Conservation (phyloP, 2,888 invertebrate species). For the Polyploca ridens region DNA sequence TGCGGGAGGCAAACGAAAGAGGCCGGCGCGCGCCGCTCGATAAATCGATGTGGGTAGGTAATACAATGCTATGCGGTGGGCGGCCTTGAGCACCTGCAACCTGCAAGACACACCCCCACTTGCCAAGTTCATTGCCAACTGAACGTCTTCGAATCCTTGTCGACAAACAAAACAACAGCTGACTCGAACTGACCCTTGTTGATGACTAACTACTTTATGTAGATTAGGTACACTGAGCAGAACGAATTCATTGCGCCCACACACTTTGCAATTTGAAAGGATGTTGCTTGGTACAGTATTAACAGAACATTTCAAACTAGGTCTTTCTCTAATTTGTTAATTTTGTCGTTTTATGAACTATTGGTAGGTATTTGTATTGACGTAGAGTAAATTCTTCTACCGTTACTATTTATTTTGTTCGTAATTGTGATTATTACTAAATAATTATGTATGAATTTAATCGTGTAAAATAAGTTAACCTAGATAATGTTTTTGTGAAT, state of each 20-base stretch:
- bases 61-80: conserved; percentile 73
- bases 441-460: too few species aligned
- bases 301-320: neutral
- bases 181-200: conserved; percentile 2
- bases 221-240: neutral
- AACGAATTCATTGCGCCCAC: conserved; percentile 26
- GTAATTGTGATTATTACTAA: too few species aligned
- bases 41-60: conserved; percentile 79
- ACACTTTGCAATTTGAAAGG: conserved; percentile 16
- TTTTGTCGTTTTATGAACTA: neutral
- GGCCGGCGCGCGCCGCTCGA: conserved; percentile 81
- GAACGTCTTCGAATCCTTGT: conserved; percentile 44
- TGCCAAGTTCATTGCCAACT: conserved; percentile 80
- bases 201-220: conserved; percentile 4
- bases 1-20: conserved; percentile 48
- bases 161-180: conserved; percentile 29
- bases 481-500: too few species aligned
- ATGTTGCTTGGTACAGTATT: neutral
- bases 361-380: neutral
- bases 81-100: conserved; percentile 77
- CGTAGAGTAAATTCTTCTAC: too few species aligned
- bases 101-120: conserved; percentile 80
- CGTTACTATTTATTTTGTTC: too few species aligned
- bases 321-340: neutral
- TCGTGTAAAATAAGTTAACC: too few species aligned